A percentile compares a stretch with the other conserved stretches of the same genome.
Conservation (phyloP, 2,113 vertebrate genomes). For the Cebidichthys violaceus region DNA sequence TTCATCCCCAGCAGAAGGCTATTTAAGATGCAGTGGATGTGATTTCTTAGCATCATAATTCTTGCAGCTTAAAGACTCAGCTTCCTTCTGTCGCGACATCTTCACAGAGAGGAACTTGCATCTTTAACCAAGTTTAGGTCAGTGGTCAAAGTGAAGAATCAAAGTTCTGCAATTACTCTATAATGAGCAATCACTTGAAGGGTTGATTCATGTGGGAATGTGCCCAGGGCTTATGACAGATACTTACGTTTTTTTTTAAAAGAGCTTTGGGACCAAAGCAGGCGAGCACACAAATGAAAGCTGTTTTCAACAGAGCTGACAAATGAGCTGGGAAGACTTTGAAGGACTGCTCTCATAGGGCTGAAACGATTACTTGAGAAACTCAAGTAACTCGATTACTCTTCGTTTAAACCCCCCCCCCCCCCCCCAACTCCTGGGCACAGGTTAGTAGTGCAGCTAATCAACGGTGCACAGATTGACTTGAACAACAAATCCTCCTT, state of each 20-base stretch:
- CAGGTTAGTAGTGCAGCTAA: too few relatives aligned
- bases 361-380: too few relatives aligned
- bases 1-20: background rate
- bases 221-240: conserved; percentile 1
- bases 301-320: conserved; percentile 14
- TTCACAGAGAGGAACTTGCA: background rate
- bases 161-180: conserved; percentile 4
- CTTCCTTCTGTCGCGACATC: background rate
- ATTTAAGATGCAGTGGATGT: conserved; percentile 1
- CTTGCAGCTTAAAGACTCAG: background rate
- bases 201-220: conserved; percentile 21
- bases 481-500: too few relatives aligned
- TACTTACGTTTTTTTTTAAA: conserved; percentile 11
- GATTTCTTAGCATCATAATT: background rate
- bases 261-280: conserved; percentile 15
- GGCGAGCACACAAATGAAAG: conserved; percentile 34
- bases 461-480: too few relatives aligned
- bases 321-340: conserved; percentile 14
- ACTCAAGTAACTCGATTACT: too few relatives aligned
- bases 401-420: too few relatives aligned
- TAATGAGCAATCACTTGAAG: conserved; percentile 6
- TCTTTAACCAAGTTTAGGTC: background rate
- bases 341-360: conserved; percentile 2
- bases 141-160: background rate
- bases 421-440: too few relatives aligned